phyloP scores from a whole-genome alignment of 2,888 invertebrate genomes.

The Pollenia griseotomentosa region DNA sequence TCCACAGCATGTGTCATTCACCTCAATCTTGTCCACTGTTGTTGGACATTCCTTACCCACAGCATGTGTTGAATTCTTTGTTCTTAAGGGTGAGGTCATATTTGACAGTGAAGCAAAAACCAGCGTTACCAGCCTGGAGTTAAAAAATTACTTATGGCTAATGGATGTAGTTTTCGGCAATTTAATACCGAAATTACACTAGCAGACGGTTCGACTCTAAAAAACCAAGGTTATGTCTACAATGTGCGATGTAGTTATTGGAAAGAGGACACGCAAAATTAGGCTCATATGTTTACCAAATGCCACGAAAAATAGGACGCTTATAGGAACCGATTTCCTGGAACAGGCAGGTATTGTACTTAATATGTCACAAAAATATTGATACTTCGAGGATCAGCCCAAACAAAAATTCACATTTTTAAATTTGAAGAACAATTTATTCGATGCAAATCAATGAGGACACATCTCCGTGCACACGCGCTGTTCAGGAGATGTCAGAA shows the following conservation, averaged over 20 bases:
- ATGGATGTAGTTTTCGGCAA: slow-evolving; percentile 62
- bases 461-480: too few species aligned
- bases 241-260: slow-evolving; percentile 18
- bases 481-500: too few species aligned
- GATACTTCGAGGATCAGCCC: slow-evolving; percentile 34
- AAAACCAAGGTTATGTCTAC: slow-evolving; percentile 6
- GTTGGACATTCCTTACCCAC: slow-evolving; percentile 63
- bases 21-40: slow-evolving; percentile 17
- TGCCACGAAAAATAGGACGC: slow-evolving; percentile 4
- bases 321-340: slow-evolving; percentile 39
- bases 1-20: slow-evolving; percentile 48
- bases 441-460: too few species aligned
- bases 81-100: slow-evolving; percentile 9
- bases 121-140: slow-evolving; percentile 26
- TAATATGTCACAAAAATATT: slow-evolving; percentile 42
- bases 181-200: slow-evolving; percentile 42
- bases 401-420: background rate
- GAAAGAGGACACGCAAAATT: slow-evolving; percentile 2
- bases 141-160: slow-evolving; percentile 34
- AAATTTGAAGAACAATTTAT: too few species aligned
- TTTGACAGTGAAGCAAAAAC: slow-evolving; percentile 56
- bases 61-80: slow-evolving; percentile 14
- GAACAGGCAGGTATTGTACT: slow-evolving; percentile 20
- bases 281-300: slow-evolving; percentile 27
- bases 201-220: slow-evolving; percentile 29